Evolutionary conservation across 2,888 invertebrate genomes (phyloP), one percentile per base, ranked within the genome.

Genomic region (Linnaemya tessellans): DNA sequence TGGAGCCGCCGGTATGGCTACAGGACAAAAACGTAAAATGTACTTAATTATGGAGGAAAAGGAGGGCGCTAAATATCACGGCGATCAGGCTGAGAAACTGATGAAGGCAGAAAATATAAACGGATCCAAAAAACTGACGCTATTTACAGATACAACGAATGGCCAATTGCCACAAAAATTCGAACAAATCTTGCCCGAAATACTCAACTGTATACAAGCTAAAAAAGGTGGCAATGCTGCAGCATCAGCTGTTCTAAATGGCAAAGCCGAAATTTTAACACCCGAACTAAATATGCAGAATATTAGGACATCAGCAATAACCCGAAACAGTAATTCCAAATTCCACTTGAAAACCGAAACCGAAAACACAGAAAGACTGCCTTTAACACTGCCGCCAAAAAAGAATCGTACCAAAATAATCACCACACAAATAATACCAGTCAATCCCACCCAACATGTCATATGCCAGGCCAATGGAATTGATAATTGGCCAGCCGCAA

Each of bases 181-280:
- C 86, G 92, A 92, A 74, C 90, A 91, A 67, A 89, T 91, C 30
- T 81, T 92, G 9, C 92, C 92, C 1, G 91, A 92, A 84, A 89
- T 92, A 75, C 88, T 92, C 25, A 89, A 87, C 73, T 89, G 90
- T 60, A 91, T 92, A 77, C 91, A 92, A 83, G 81, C 81, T n/a
- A 87, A 87, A 54, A 88, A 87, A 64, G 84, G 81, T n/a, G 20
- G 8, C 10, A 70, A 54, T 15, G 3, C 8, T 20, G 15, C 7
- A 9, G 43, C 49, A 15, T 3, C 41, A 4, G 46, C 7, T 13
- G 35, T 5, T 15, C 25, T 46, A 35, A 73, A 75, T 46, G 41
- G 38, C 11, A 49, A 67, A 18, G 25, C 9, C 9, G 82, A 79
- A 10, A 25, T 41, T n/a, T 41, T 41, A 1, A 18, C 43, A 30